A percentile compares a stretch with the other conserved stretches of the same genome.
phyloP scores from a whole-genome alignment of 2,888 invertebrate species.

The Agonopterix heracliana region DNA sequence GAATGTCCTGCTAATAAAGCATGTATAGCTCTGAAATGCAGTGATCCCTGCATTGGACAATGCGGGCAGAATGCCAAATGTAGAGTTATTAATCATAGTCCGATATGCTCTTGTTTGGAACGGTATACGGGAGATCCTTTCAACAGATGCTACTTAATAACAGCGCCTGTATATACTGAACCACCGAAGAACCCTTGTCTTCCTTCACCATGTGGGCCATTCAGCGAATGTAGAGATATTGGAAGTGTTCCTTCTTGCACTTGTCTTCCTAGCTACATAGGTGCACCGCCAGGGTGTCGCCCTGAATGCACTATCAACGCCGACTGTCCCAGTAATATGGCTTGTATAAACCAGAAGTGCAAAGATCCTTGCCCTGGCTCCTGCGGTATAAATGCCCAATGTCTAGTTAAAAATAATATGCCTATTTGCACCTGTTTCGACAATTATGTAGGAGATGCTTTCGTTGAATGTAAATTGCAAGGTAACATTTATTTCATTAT shows the following conservation, averaged over 20 bases:
- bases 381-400: conserved; percentile 80
- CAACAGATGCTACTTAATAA: conserved; percentile 69
- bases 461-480: conserved; percentile 75
- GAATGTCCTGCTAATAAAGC: conserved; percentile 82
- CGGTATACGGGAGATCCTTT: conserved; percentile 81
- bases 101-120: conserved; percentile 80
- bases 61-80: conserved; percentile 85
- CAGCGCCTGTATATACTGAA: conserved; percentile 32
- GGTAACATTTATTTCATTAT: conserved; percentile 43
- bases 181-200: conserved; percentile 71
- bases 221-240: conserved; percentile 79
- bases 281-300: conserved; percentile 82
- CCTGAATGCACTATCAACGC: conserved; percentile 83
- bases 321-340: conserved; percentile 84
- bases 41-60: conserved; percentile 82
- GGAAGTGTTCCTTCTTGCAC: conserved; percentile 79
- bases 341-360: conserved; percentile 86
- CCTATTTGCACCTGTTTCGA: conserved; percentile 84
- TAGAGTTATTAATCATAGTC: conserved; percentile 82
- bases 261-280: conserved; percentile 80
- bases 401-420: conserved; percentile 81
- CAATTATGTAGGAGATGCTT: conserved; percentile 85
- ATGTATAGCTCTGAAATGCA: conserved; percentile 81
- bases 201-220: conserved; percentile 81
- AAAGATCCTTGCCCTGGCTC: conserved; percentile 88